Conservation (phyloP, 1,140 invertebrate genomes). For the Drosophila watanabei region DNA sequence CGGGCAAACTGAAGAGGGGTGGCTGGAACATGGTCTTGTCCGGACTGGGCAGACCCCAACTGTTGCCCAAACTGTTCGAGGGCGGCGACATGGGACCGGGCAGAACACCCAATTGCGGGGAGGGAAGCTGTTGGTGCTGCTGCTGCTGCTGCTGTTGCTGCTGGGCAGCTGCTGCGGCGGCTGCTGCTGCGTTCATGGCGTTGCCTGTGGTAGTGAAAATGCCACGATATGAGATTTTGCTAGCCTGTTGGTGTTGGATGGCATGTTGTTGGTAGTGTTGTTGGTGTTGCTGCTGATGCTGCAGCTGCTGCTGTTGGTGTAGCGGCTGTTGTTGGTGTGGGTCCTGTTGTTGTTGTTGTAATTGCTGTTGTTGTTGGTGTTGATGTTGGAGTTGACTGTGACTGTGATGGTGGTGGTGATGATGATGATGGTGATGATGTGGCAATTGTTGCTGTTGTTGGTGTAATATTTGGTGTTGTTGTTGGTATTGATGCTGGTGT, state of each 20-base stretch:
- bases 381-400: constrained; percentile 61
- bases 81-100: constrained; percentile 86
- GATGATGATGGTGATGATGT: constrained; percentile 78
- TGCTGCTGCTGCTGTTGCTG: constrained; percentile 59
- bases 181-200: constrained; percentile 81
- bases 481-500: constrained; percentile 78
- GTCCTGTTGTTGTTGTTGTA: constrained; percentile 73
- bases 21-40: constrained; percentile 88
- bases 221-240: constrained; percentile 90
- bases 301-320: constrained; percentile 72
- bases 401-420: constrained; percentile 84
- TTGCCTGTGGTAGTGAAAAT: constrained; percentile 89
- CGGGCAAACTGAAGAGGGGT: constrained; percentile 86
- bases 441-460: constrained; percentile 74
- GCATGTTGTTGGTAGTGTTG: constrained; percentile 81
- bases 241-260: constrained; percentile 86
- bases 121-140: constrained; percentile 73
- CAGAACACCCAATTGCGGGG: constrained; percentile 76
- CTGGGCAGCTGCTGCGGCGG: constrained; percentile 48
- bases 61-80: constrained; percentile 80
- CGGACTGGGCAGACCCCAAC: constrained; percentile 88
- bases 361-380: constrained; percentile 44
- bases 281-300: constrained; percentile 71
- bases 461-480: constrained; percentile 85
- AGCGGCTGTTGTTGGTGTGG: constrained; percentile 65